Percentiles rank a stretch among this genome's conserved stretches.
These are phyloP conservation scores for Archips xylosteana DNA, from an alignment of 2,888 invertebrate genomes.

Conservation along the genomic window DNA sequence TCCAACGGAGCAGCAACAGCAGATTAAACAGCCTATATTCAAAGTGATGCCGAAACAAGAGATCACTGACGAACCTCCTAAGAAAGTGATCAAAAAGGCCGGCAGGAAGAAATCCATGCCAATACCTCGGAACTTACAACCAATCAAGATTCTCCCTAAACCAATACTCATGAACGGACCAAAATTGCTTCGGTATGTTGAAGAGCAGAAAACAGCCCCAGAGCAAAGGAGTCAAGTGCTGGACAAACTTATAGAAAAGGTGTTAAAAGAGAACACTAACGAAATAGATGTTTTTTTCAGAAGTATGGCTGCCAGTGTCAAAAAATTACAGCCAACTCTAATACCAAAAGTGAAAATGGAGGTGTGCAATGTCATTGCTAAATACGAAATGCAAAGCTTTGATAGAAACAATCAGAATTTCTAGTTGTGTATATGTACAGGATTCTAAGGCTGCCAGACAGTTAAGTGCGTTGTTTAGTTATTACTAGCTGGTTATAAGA, in stretches of 20 bases:
- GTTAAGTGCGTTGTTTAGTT: slow-evolving; percentile 35
- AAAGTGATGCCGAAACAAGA: slow-evolving; percentile 61
- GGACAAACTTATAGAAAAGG: slow-evolving; percentile 77
- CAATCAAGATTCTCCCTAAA: slow-evolving; percentile 79
- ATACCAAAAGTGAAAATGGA: slow-evolving; percentile 83
- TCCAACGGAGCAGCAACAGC: slow-evolving; percentile 54
- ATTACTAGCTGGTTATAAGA: slow-evolving; percentile 25
- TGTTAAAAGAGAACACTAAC: slow-evolving; percentile 78
- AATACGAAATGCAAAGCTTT: slow-evolving; percentile 82
- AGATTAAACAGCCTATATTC: slow-evolving; percentile 43
- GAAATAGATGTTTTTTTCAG: slow-evolving; percentile 81
- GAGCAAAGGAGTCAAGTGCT: slow-evolving; percentile 71
- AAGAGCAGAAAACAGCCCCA: slow-evolving; percentile 63
- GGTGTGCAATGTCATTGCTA: slow-evolving; percentile 81
- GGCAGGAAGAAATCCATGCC: slow-evolving; percentile 71
- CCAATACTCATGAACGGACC: slow-evolving; percentile 71
- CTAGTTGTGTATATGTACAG: slow-evolving; percentile 39
- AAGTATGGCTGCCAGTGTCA: slow-evolving; percentile 82
- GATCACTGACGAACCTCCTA: slow-evolving; percentile 57
- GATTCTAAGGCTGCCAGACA: slow-evolving; percentile 24
- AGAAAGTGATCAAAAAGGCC: slow-evolving; percentile 65
- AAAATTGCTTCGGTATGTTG: slow-evolving; percentile 70
- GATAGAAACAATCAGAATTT: slow-evolving; percentile 62
- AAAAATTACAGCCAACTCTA: slow-evolving; percentile 78
- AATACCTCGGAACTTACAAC: slow-evolving; percentile 65